These are phyloP conservation scores for Uromys caudimaculatus DNA, from an alignment of 2,797 vertebrate genomes.

Conservation along the genomic window DNA sequence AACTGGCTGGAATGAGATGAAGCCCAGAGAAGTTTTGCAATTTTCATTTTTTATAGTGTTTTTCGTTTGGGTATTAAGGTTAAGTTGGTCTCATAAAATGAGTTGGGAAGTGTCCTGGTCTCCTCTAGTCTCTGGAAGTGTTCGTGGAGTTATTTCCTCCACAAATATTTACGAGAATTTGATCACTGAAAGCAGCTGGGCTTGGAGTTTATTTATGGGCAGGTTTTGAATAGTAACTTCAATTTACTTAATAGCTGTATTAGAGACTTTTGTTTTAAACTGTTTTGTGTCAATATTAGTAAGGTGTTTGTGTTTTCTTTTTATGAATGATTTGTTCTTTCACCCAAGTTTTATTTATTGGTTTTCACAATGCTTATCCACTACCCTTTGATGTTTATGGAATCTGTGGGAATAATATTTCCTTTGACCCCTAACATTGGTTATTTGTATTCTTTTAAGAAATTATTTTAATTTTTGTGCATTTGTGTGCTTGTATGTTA, in stretches of 20 bases:
- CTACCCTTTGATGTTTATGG: constrained; percentile 10
- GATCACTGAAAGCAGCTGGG: constrained; percentile 48
- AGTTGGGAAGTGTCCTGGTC: constrained; percentile 2
- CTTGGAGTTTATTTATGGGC: constrained; percentile 55
- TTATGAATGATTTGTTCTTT: constrained; percentile 56
- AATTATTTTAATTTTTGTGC: not conserved
- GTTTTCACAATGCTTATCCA: constrained; percentile 27
- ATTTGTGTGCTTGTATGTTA: not conserved
- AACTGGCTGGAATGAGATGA: not conserved
- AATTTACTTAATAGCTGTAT: constrained; percentile 45
- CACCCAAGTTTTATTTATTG: constrained; percentile 41
- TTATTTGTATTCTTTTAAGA: constrained; percentile 36
- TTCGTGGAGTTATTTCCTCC: constrained; percentile 61
- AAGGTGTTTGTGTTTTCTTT: not conserved
- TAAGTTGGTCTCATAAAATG: constrained; percentile 53
- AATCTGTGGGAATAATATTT: not conserved
- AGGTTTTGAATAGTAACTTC: constrained; percentile 54
- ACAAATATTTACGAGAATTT: constrained; percentile 70
- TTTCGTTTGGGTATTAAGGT: constrained; percentile 55
- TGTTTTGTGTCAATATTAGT: constrained; percentile 40
- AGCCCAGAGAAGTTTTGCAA: constrained; percentile 16
- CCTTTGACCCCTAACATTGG: constrained; percentile 14
- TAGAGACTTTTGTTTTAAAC: not conserved
- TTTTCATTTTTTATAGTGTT: constrained; percentile 29
- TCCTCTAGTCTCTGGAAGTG: constrained; percentile 40